These are phyloP conservation scores for Alethe castanea DNA, from an alignment of 2,113 vertebrate species.

Conservation along the genomic window DNA sequence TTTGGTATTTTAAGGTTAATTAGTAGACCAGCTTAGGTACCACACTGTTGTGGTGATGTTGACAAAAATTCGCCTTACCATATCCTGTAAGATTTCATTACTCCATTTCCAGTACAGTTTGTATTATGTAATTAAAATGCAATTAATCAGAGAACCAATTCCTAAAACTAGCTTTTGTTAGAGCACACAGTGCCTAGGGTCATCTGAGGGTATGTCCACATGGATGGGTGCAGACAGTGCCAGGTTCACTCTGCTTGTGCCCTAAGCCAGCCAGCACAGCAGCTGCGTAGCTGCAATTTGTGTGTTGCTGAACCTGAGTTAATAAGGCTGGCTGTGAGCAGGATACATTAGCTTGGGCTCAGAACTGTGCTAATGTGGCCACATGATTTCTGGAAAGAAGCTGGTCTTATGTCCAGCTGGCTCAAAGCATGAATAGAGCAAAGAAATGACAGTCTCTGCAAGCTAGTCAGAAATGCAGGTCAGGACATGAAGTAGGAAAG, in stretches of 20 bases:
- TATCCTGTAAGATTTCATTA: not conserved
- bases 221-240: not conserved
- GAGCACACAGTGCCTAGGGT: not conserved
- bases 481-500: not conserved
- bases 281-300: accelerated
- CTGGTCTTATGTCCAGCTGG: not conserved
- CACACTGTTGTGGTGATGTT: not conserved
- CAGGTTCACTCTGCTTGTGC: not conserved
- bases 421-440: not conserved
- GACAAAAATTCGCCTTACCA: not conserved
- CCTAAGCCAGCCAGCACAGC: not conserved
- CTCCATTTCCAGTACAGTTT: not conserved
- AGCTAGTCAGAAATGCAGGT: not conserved
- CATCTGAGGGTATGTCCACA: not conserved
- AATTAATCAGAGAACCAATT: not conserved
- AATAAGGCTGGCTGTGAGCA: not conserved
- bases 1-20: not conserved
- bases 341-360: not conserved
- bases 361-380: not conserved
- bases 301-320: not conserved
- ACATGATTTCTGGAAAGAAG: constrained; percentile 21
- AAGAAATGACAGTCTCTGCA: not conserved
- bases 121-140: not conserved
- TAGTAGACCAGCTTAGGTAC: not conserved
- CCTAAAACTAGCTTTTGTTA: not conserved